Evolutionary conservation across 1,140 invertebrate genomes (phyloP), one percentile per base, ranked within the genome.

Genomic region (Dryas iulia): DNA sequence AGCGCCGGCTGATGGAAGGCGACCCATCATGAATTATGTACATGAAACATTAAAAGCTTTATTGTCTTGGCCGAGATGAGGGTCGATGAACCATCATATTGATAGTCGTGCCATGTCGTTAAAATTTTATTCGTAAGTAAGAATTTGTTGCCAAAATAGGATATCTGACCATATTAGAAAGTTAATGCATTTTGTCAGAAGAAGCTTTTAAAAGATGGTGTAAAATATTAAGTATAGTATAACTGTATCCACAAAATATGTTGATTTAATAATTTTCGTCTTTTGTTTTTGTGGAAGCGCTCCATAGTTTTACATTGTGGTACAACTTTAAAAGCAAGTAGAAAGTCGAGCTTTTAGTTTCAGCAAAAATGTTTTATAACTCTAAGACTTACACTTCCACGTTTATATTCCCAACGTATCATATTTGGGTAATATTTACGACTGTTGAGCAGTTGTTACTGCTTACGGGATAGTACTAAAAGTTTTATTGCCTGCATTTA

Each of bases 11-110:
- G 67, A 75, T 77, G 71, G 79, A 72, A 77, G 72, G 71, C 76
- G 72, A 77, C 61, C 71, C 72, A 74, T 60, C 75, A 84, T 87
- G 84, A 89, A 87, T 86, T 84, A 87, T 87, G 83, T 73, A 85
- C 77, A 76, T 76, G 78, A 74, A 77, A 76, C 73, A 73, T 71
- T 74, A 80, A 80, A 78, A 75, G 69, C 67, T 71, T 76, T 76
- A 80, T 80, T 80, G 78, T 78, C 73, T 77, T 71, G 66, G 30
- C 69, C 73, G 57, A 65, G 70, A 74, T 74, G 66, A 60, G 62
- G 76, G 76, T 71, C 73, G 58, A 65, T 70, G 69, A 72, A 71
- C 76, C 59, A 33, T 58, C 63, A 57, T 30, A 71, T 60, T 23
- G 62, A 65, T 64, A 56, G 62, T 18, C 30, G 12, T 33, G 56